Evolutionary conservation across 2,797 vertebrate species (phyloP).

Genomic region (Chelonia mydas): DNA sequence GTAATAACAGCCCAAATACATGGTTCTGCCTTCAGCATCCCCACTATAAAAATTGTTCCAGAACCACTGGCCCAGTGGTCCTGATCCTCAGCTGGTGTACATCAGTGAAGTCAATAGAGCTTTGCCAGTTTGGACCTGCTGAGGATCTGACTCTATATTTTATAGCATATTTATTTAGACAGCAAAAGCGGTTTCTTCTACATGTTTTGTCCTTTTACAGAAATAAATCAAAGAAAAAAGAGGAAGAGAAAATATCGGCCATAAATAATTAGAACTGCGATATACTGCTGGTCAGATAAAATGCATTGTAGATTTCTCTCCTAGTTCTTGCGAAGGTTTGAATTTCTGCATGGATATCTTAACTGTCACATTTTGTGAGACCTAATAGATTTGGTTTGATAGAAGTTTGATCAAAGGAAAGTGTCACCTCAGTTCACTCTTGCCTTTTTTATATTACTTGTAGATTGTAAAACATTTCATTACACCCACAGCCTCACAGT

Average conservation of each 20-base stretch:
- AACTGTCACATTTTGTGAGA: not conserved
- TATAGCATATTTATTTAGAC: not conserved
- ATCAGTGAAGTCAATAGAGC: not conserved
- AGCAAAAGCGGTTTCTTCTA: not conserved
- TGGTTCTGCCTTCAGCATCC: too few species aligned
- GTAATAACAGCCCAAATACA: too few species aligned
- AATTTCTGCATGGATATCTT: not conserved
- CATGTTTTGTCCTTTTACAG: not conserved
- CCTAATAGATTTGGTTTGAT: slow-evolving; percentile 1
- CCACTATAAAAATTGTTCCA: too few species aligned
- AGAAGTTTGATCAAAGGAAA: slow-evolving; percentile 8
- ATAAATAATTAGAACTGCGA: not conserved
- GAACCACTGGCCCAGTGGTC: too few species aligned
- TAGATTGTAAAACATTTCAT: slow-evolving; percentile 7
- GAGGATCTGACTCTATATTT: not conserved
- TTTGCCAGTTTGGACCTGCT: not conserved
- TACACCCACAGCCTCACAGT: not conserved
- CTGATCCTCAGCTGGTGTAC: not conserved
- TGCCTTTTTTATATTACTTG: not conserved
- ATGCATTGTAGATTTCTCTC: not conserved
- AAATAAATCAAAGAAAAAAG: not conserved
- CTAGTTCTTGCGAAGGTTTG: not conserved
- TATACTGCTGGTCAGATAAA: not conserved
- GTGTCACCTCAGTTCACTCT: not conserved
- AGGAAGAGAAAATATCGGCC: not conserved